Conservation (phyloP, 2,888 invertebrate species). For the Aphidius colemani region DNA sequence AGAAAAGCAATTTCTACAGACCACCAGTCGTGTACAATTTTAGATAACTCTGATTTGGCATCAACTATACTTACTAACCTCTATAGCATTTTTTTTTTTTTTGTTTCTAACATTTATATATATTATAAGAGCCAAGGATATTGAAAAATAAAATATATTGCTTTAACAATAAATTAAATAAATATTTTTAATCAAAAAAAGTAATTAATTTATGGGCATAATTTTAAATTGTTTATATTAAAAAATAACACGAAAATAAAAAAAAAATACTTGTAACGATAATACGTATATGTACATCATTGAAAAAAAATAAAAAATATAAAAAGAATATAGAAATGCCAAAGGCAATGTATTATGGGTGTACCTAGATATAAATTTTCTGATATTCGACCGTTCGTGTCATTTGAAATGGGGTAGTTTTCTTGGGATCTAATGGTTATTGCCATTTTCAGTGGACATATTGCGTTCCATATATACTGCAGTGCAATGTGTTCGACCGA, state of each 20-base stretch:
- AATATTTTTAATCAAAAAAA: too few relatives aligned
- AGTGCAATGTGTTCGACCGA: constrained; percentile 66
- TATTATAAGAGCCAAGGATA: too few relatives aligned
- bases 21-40: not conserved
- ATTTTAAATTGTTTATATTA: too few relatives aligned
- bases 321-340: not conserved
- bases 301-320: constrained; percentile 5
- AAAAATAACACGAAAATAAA: too few relatives aligned
- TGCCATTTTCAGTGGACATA: constrained; percentile 67
- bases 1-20: constrained; percentile 57
- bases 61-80: not conserved
- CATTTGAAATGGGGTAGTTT: constrained; percentile 68
- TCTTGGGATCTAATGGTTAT: constrained; percentile 68
- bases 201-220: too few relatives aligned
- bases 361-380: constrained; percentile 64
- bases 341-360: constrained; percentile 29
- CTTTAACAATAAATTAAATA: too few relatives aligned
- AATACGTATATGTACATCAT: too few relatives aligned
- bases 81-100: not conserved
- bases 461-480: constrained; percentile 63
- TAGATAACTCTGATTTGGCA: constrained; percentile 4
- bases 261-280: not conserved
- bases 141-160: too few relatives aligned
- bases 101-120: too few relatives aligned
- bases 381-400: constrained; percentile 67